These are phyloP conservation scores for Rhagonycha lutea DNA, from an alignment of 2,888 invertebrate species.

Conservation along the genomic window DNA sequence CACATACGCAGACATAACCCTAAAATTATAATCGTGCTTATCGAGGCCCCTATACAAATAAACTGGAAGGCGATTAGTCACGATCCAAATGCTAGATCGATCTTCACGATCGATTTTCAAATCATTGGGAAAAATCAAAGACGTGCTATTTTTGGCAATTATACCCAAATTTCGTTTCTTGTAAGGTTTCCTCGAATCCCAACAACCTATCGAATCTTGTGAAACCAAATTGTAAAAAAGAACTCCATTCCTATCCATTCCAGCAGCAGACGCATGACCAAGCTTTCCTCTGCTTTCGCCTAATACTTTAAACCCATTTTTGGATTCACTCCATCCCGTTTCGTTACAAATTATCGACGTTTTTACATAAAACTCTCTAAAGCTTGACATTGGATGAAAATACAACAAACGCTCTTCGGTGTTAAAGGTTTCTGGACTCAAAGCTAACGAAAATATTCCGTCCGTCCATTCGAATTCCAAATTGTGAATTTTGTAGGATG, in stretches of 20 bases:
- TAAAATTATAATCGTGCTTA: slow-evolving; percentile 70
- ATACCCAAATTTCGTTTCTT: slow-evolving; percentile 64
- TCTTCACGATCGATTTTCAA: slow-evolving; percentile 73
- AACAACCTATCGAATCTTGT: slow-evolving; percentile 76
- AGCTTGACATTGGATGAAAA: slow-evolving; percentile 83
- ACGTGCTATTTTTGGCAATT: slow-evolving; percentile 64
- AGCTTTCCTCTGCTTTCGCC: slow-evolving; percentile 59
- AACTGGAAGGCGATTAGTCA: slow-evolving; percentile 75
- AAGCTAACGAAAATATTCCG: slow-evolving; percentile 75
- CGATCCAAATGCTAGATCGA: slow-evolving; percentile 74
- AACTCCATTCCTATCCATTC: slow-evolving; percentile 71
- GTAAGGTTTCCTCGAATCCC: slow-evolving; percentile 77
- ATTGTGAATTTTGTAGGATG: slow-evolving; percentile 75
- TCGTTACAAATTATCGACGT: slow-evolving; percentile 69
- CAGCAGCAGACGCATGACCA: slow-evolving; percentile 77
- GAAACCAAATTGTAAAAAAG: slow-evolving; percentile 82
- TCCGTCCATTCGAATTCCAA: slow-evolving; percentile 82
- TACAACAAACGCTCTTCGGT: slow-evolving; percentile 67
- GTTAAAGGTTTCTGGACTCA: slow-evolving; percentile 61
- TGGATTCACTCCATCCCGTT: slow-evolving; percentile 52
- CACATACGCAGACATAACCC: slow-evolving; percentile 70
- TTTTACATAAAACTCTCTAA: slow-evolving; percentile 74
- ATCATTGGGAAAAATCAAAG: slow-evolving; percentile 81
- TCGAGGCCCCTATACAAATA: slow-evolving; percentile 71
- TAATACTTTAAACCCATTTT: slow-evolving; percentile 45